These are phyloP conservation scores for Pinna nobilis DNA, from an alignment of 1,140 invertebrate species.

Conservation along the genomic window DNA sequence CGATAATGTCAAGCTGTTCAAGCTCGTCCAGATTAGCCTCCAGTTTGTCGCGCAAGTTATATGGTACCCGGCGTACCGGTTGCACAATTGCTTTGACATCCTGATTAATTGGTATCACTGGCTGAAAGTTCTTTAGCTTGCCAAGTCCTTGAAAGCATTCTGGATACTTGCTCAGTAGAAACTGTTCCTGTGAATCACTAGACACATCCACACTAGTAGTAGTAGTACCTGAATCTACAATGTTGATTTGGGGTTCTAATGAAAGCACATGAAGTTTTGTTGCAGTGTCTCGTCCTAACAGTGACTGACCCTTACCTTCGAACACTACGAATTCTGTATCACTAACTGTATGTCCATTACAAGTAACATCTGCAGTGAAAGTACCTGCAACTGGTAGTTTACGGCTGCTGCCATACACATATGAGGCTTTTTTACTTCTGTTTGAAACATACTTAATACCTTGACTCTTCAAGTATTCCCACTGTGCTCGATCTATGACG, in stretches of 20 bases:
- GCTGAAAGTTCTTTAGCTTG: conserved; percentile 42
- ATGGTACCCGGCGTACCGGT: conserved; percentile 40
- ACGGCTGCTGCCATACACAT: too few relatives aligned
- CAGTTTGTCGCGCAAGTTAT: conserved; percentile 41
- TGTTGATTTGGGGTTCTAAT: not conserved
- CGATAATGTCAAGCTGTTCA: conserved; percentile 51
- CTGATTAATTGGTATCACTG: conserved; percentile 44
- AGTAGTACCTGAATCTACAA: not conserved
- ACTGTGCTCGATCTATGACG: too few relatives aligned
- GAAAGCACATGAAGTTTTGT: not conserved
- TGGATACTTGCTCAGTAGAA: conserved; percentile 7
- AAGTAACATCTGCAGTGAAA: too few relatives aligned
- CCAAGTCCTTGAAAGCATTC: conserved; percentile 41
- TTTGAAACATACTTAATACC: too few relatives aligned
- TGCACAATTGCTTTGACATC: conserved; percentile 33
- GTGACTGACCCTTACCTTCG: too few relatives aligned
- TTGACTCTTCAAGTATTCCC: too few relatives aligned
- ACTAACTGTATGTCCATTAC: too few relatives aligned
- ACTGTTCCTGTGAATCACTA: not conserved
- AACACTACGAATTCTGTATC: too few relatives aligned
- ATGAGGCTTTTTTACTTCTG: too few relatives aligned
- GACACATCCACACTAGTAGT: conserved; percentile 27
- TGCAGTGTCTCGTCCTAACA: too few relatives aligned
- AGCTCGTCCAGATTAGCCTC: conserved; percentile 48
- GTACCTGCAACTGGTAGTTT: too few relatives aligned